Percentiles rank a stretch among this genome's conserved stretches.
phyloP scores from a whole-genome alignment of 2,888 invertebrate species.

The Drosophila trichaetosa region DNA sequence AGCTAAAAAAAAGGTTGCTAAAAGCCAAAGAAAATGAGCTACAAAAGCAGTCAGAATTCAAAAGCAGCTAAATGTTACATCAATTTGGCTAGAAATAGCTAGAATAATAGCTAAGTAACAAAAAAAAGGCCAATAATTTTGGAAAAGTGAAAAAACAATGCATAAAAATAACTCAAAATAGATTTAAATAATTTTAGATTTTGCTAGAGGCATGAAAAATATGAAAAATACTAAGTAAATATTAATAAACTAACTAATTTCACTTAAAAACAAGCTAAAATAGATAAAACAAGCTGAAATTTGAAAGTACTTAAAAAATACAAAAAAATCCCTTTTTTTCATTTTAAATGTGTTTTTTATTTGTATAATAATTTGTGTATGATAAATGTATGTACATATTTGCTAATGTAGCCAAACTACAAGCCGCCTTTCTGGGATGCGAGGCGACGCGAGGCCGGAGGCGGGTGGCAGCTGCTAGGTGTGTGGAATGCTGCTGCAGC shows the following conservation, averaged over 20 bases:
- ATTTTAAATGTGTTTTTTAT: slow-evolving; percentile 33
- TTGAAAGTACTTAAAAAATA: not conserved
- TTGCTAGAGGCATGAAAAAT: not conserved
- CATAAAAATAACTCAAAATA: not conserved
- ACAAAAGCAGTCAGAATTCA: not conserved
- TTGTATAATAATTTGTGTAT: slow-evolving; percentile 1
- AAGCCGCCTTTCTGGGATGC: slow-evolving; percentile 37
- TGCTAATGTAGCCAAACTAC: slow-evolving; percentile 47
- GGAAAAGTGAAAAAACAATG: not conserved
- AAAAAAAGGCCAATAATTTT: not conserved
- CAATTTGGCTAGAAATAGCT: slow-evolving; percentile 2
- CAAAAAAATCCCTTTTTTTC: slow-evolving; percentile 7
- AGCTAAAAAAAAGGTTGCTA: slow-evolving; percentile 54
- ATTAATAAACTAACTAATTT: not conserved
- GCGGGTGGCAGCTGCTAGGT: slow-evolving; percentile 3
- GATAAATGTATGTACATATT: slow-evolving; percentile 14
- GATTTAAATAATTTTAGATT: not conserved
- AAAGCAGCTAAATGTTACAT: not conserved
- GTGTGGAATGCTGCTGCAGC: slow-evolving; percentile 27
- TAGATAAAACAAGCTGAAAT: not conserved
- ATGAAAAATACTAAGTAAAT: not conserved
- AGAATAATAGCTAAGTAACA: not conserved
- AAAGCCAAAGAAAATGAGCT: slow-evolving; percentile 18
- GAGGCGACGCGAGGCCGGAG: slow-evolving; percentile 25
- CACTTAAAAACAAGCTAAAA: not conserved